These are phyloP conservation scores for Amphiprion ocellaris DNA, from an alignment of 2,113 vertebrate species.

Conservation along the genomic window DNA sequence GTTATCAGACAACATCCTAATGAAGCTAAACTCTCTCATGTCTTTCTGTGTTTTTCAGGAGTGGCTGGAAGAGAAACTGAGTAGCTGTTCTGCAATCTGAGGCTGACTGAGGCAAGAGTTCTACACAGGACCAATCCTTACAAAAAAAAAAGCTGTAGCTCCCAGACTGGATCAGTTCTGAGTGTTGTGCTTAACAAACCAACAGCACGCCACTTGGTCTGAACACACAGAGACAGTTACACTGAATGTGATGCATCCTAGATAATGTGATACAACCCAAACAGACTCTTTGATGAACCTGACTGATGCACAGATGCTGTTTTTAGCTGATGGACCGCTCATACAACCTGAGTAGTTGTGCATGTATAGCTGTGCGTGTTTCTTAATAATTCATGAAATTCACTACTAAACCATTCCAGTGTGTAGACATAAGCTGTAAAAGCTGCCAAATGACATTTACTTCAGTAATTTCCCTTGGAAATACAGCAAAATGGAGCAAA, in stretches of 20 bases:
- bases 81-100: not conserved
- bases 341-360: not conserved
- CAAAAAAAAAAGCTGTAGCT: conserved; percentile 9
- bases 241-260: conserved; percentile 30
- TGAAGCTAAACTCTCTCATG: not conserved
- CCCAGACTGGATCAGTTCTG: conserved; percentile 24
- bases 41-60: conserved; percentile 19
- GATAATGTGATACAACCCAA: conserved; percentile 29
- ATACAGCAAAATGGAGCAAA: not conserved
- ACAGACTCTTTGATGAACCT: conserved; percentile 9
- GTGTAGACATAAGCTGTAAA: conserved; percentile 18
- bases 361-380: not conserved
- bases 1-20: too few relatives aligned
- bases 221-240: conserved; percentile 19
- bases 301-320: too few relatives aligned
- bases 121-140: conserved; percentile 26
- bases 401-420: conserved; percentile 44
- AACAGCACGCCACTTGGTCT: conserved; percentile 19
- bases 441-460: not conserved
- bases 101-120: not conserved
- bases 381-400: not conserved
- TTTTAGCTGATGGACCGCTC: too few relatives aligned
- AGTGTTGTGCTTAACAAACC: conserved; percentile 1
- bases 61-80: not conserved
- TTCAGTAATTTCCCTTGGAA: not conserved